A percentile compares a stretch with the other conserved stretches of the same genome.
phyloP scores from a whole-genome alignment of 2,797 vertebrate species.

The Gouania willdenowi region DNA sequence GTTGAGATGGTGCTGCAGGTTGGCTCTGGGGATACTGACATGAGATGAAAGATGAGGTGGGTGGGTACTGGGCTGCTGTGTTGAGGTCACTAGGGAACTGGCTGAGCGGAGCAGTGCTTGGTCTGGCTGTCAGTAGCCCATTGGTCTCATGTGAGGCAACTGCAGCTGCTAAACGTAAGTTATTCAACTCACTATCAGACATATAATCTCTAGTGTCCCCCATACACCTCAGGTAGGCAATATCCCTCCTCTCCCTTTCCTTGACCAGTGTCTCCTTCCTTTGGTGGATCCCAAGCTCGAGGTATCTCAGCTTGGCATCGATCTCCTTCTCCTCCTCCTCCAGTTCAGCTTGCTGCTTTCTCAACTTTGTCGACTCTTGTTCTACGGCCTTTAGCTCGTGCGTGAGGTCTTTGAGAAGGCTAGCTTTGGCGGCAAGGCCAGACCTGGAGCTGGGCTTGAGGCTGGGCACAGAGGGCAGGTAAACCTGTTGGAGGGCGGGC shows the following conservation, averaged over 20 bases:
- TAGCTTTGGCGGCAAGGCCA: constrained; percentile 89
- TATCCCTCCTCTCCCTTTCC: constrained; percentile 88
- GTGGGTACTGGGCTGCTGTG: constrained; percentile 75
- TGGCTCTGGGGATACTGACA: constrained; percentile 84
- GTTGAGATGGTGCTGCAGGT: constrained; percentile 63
- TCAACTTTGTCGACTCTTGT: constrained; percentile 94
- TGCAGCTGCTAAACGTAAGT: constrained; percentile 81
- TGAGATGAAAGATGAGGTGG: constrained; percentile 79
- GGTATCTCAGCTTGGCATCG: constrained; percentile 94
- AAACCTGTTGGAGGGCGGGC: constrained; percentile 86
- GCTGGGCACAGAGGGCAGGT: constrained; percentile 79
- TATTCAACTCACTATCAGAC: constrained; percentile 96
- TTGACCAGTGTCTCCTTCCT: constrained; percentile 95
- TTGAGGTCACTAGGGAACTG: constrained; percentile 85
- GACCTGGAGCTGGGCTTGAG: constrained; percentile 76
- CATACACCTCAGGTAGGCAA: constrained; percentile 87
- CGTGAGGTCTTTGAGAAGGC: constrained; percentile 93
- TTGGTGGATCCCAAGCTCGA: constrained; percentile 95
- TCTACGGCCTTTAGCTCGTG: constrained; percentile 96
- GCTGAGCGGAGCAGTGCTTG: constrained; percentile 77
- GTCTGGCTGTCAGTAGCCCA: constrained; percentile 74
- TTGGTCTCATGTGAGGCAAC: constrained; percentile 80
- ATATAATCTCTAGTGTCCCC: constrained; percentile 92
- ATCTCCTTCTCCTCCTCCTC: constrained; percentile 99
- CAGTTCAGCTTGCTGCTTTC: constrained; percentile 96